Percentiles rank a stretch among this genome's conserved stretches.
phyloP scores from a whole-genome alignment of 2,797 vertebrate genomes.

The Sparus aurata region DNA sequence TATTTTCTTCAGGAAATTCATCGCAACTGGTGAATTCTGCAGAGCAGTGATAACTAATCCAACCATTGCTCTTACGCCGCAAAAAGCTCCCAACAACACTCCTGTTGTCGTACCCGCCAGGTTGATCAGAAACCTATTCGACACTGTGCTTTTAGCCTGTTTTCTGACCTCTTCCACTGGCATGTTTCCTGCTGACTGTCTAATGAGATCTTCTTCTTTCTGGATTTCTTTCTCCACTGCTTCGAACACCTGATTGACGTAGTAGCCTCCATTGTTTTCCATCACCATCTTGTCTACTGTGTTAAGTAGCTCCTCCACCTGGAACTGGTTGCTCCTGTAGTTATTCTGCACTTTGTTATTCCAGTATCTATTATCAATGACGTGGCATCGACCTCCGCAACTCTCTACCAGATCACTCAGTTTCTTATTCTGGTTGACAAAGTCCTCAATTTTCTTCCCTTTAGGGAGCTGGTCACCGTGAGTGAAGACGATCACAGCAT shows the following conservation, averaged over 20 bases:
- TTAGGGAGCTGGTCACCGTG: slow-evolving; percentile 55
- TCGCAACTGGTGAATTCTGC: accelerated
- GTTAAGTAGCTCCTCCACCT: slow-evolving; percentile 51
- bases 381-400: slow-evolving; percentile 61
- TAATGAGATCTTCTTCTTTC: neutral
- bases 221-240: slow-evolving; percentile 37
- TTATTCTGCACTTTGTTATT: neutral
- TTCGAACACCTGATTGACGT: slow-evolving; percentile 52
- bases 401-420: slow-evolving; percentile 59
- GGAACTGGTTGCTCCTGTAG: slow-evolving; percentile 65
- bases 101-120: slow-evolving; percentile 33
- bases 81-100: slow-evolving; percentile 39
- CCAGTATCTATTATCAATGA: slow-evolving; percentile 68
- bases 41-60: neutral
- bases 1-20: accelerated
- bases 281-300: slow-evolving; percentile 61
- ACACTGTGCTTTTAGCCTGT: slow-evolving; percentile 22
- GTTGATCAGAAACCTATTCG: neutral
- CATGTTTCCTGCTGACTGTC: neutral
- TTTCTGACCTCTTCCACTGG: slow-evolving; percentile 17
- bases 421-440: slow-evolving; percentile 34
- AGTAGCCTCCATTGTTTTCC: slow-evolving; percentile 38
- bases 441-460: slow-evolving; percentile 41
- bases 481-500: slow-evolving; percentile 72
- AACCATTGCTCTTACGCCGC: neutral